These are phyloP conservation scores for Acomys russatus DNA, from an alignment of 2,797 vertebrate genomes.

Conservation along the genomic window DNA sequence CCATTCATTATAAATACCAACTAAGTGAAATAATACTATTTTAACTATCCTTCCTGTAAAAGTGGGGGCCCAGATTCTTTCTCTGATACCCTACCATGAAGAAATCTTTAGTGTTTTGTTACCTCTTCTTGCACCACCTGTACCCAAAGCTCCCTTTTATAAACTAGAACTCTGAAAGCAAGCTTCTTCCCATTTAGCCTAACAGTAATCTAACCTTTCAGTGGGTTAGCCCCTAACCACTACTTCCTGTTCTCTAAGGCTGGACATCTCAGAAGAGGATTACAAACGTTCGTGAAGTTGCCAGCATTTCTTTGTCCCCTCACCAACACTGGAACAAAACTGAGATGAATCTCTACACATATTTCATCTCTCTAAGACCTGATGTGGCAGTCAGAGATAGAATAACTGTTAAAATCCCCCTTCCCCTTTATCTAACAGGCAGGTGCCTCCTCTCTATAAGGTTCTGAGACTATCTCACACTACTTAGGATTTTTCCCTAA, in stretches of 20 bases:
- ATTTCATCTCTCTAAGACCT: conserved; percentile 18
- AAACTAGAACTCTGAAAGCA: too few species aligned
- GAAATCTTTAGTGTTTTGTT: conserved; percentile 53
- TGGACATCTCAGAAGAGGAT: background rate
- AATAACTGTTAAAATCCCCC: conserved; percentile 45
- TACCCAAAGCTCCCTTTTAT: background rate
- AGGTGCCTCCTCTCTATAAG: background rate
- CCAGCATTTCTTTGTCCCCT: background rate
- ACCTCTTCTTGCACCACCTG: conserved; percentile 2
- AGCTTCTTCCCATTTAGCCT: background rate
- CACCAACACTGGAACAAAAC: background rate
- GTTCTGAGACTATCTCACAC: conserved; percentile 73
- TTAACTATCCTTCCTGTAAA: background rate
- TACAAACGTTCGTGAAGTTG: background rate
- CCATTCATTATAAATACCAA: conserved; percentile 79
- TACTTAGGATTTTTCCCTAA: conserved; percentile 72
- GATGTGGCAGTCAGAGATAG: conserved; percentile 45
- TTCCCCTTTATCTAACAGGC: conserved; percentile 63
- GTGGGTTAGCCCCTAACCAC: background rate
- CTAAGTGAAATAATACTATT: conserved; percentile 76
- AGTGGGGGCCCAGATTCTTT: conserved; percentile 9
- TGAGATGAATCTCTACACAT: background rate
- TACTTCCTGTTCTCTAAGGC: background rate
- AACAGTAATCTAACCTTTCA: conserved; percentile 23
- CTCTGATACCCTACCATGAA: conserved; percentile 39